Conservation (phyloP, 2,797 vertebrate species). For the Hylomyscus alleni region DNA sequence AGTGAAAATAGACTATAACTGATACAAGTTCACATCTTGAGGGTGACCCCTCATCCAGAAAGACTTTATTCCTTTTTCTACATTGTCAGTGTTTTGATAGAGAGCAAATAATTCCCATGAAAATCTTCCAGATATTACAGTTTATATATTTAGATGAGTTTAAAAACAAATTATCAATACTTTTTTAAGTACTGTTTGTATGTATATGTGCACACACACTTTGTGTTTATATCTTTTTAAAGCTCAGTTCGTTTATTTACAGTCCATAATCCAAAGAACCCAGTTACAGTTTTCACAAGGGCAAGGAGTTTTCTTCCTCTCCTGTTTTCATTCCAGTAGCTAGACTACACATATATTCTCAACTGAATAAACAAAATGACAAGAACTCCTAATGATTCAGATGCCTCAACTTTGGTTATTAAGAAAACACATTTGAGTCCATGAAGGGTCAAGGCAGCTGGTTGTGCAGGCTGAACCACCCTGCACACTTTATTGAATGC, state of each 20-base stretch:
- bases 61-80: not conserved
- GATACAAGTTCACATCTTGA: not conserved
- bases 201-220: not conserved
- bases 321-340: not conserved
- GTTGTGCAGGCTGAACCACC: not conserved
- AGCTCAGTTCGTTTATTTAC: not conserved
- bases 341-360: not conserved
- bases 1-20: not conserved
- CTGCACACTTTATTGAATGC: not conserved
- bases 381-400: not conserved
- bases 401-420: not conserved
- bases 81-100: not conserved
- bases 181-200: not conserved
- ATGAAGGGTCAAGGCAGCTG: not conserved
- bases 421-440: not conserved
- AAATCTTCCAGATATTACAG: not conserved
- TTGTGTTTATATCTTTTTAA: not conserved
- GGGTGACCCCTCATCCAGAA: no score
- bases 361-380: not conserved
- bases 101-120: constrained; percentile 18
- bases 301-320: not conserved
- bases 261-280: not conserved
- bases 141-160: not conserved
- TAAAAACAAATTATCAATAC: constrained; percentile 4
- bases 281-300: not conserved